Base-by-base conservation (phyloP, 2,113 vertebrate genomes). In the Chrysemys picta region DNA sequence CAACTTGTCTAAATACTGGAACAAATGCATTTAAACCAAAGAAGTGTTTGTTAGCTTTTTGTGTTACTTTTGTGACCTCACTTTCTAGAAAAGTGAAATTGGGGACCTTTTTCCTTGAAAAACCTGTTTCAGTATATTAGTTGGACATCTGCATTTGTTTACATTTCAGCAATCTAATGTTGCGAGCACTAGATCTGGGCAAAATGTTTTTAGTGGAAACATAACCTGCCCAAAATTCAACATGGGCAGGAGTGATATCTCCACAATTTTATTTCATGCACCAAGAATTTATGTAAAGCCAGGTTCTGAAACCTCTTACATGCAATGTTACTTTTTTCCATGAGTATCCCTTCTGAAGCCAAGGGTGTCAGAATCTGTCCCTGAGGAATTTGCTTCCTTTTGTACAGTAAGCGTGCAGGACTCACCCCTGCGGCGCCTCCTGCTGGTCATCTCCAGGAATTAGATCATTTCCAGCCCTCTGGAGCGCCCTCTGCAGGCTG, bases 1-100 rank as follows among this genome's bases (percentile, higher is more conserved):
- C 93, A 95, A 95, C 89, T 97, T 95, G 50, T 92, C 90, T 79
- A 2, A 88, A 93, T 84, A 88, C 57, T 69, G 65, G 65, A 95
- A 84, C 3, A 95, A 96, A 94, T 80, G 65, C 22, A 92, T 95
- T 85, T 88, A 91, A 91, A 94, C 59, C 94, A 78, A 93, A 3
- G 38, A 12, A 89, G 7, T 11, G 1, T 1, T n/a, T 47, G 31
- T 27, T 25, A 13, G n/a, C 29, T 49, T 25, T 53, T 82, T 90
- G 72, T 89, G 9, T 50, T 89, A 50, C 19, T 38, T 85, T 3
- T 69, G 8, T 80, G 35, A 31, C 85, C 59, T 24, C 84, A 90
- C 24, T 29, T 69, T 31, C 21, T 42, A 59, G 50, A 85, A 88
- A 78, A 90, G 6, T 2, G 90, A 83, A 79, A 19, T 0, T 0